phyloP scores from a whole-genome alignment of 2,888 invertebrate genomes.

The Eilema caniola region DNA sequence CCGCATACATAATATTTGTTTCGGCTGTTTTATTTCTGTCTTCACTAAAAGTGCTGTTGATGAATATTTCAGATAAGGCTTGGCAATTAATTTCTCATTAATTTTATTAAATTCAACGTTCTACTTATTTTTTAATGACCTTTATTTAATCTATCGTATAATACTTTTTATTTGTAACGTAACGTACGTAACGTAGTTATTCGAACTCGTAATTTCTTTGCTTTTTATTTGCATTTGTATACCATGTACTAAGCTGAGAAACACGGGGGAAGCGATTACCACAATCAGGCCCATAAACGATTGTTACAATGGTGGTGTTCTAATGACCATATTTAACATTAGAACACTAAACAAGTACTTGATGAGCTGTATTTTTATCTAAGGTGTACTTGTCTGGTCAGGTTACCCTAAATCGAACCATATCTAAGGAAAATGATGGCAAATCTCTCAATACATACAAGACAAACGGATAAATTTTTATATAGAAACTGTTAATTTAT shows the following conservation, averaged over 20 bases:
- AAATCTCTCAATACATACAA: background rate
- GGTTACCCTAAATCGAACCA: background rate
- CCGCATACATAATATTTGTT: background rate
- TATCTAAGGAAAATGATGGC: background rate
- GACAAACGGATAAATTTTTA: slow-evolving; percentile 17
- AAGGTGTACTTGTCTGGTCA: background rate
- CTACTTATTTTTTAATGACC: slow-evolving; percentile 16
- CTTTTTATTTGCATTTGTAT: background rate
- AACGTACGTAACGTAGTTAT: background rate
- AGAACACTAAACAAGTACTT: too few species aligned
- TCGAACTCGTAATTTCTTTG: background rate
- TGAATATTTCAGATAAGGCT: slow-evolving; percentile 10
- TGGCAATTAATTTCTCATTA: background rate
- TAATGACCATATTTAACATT: background rate
- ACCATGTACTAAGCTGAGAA: background rate
- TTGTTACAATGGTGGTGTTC: background rate
- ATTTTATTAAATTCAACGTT: slow-evolving; percentile 19
- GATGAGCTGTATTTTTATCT: background rate
- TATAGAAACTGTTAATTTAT: slow-evolving; percentile 26
- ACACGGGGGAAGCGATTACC: background rate
- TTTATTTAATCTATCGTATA: background rate
- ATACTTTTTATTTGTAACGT: background rate
- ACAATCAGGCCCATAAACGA: background rate
- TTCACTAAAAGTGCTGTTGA: background rate
- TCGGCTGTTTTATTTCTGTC: background rate